These are phyloP conservation scores for Brevimyrus niger DNA, from an alignment of 2,113 vertebrate species.

Conservation along the genomic window DNA sequence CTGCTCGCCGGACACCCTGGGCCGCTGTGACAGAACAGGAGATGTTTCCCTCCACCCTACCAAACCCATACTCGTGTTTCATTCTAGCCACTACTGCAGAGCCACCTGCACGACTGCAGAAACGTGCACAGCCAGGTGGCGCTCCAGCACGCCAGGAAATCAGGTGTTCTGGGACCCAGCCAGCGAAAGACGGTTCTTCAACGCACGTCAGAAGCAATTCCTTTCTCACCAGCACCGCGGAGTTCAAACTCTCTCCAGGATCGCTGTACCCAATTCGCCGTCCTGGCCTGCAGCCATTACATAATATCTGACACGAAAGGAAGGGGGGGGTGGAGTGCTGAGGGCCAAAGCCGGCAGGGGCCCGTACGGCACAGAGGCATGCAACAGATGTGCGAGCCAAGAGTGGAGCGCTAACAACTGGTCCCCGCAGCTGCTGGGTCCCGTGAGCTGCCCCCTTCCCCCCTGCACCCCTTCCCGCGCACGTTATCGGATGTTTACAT, in stretches of 20 bases:
- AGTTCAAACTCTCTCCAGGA: not conserved
- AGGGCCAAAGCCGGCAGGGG: not conserved
- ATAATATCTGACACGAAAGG: not conserved
- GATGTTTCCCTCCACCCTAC: not conserved
- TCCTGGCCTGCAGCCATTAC: not conserved
- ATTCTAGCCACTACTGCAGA: not conserved
- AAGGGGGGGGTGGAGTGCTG: not conserved
- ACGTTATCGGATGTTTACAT: constrained; percentile 67
- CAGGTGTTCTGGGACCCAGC: not conserved
- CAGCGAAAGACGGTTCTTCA: not conserved
- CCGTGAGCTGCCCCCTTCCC: not conserved
- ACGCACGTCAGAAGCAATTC: not conserved
- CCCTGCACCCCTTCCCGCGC: not conserved
- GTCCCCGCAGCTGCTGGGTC: not conserved
- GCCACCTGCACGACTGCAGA: not conserved
- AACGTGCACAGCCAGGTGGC: not conserved
- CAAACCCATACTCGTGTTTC: not conserved
- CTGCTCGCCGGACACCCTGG: not conserved
- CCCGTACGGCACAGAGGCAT: not conserved
- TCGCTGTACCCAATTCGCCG: not conserved
- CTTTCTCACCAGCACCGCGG: not conserved
- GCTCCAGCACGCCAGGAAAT: not conserved
- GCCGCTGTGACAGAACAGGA: not conserved
- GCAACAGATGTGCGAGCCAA: constrained; percentile 3
- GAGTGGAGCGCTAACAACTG: not conserved